These are phyloP conservation scores for Oncorhynchus nerka DNA, from an alignment of 2,113 vertebrate species.

Conservation along the genomic window DNA sequence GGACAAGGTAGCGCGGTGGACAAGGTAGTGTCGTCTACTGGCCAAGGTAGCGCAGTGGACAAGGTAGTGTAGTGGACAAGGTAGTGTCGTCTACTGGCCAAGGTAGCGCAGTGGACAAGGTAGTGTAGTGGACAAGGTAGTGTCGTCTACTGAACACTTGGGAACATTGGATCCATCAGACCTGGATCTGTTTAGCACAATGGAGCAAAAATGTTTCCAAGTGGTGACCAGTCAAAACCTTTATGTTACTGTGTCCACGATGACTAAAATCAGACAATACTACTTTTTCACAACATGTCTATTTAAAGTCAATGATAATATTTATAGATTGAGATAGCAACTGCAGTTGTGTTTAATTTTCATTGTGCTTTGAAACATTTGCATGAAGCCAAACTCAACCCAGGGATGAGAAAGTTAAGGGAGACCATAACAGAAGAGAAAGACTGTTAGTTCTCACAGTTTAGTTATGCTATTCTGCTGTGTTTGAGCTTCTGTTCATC, in stretches of 20 bases:
- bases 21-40: too few species aligned
- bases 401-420: neutral
- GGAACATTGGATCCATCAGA: neutral
- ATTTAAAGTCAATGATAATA: neutral
- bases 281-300: neutral
- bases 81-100: too few species aligned
- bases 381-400: slow-evolving; percentile 6
- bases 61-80: too few species aligned
- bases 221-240: neutral
- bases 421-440: neutral
- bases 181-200: neutral
- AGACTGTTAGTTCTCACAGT: slow-evolving; percentile 13
- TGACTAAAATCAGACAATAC: neutral
- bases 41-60: too few species aligned
- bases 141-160: too few species aligned
- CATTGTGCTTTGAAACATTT: neutral
- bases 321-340: neutral
- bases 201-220: neutral
- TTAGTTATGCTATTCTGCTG: neutral
- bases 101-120: too few species aligned
- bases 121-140: too few species aligned
- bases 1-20: too few species aligned
- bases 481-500: neutral
- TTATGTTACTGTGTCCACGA: neutral
- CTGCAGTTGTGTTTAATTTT: neutral